These are phyloP conservation scores for Paralvinella palmiformis DNA, from an alignment of 1,140 invertebrate genomes.

Conservation along the genomic window DNA sequence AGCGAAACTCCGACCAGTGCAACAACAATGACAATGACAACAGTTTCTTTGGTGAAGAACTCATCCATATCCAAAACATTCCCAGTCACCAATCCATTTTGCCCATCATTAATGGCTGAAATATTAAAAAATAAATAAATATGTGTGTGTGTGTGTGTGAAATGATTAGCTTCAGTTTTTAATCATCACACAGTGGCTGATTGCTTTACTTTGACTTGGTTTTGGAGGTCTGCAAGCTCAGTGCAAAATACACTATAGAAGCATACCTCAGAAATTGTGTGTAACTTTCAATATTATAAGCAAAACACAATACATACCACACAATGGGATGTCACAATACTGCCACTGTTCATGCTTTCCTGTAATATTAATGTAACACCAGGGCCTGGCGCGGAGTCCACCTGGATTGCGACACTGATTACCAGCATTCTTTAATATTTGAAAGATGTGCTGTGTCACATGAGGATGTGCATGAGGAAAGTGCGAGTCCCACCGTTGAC, in stretches of 20 bases:
- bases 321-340: slow-evolving; percentile 80
- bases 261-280: not conserved
- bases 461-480: slow-evolving; percentile 77
- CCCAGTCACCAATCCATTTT: not conserved
- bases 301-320: slow-evolving; percentile 61
- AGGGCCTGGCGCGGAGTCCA: slow-evolving; percentile 82
- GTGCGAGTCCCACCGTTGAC: slow-evolving; percentile 85
- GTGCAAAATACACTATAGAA: not conserved
- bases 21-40: slow-evolving; percentile 58
- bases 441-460: slow-evolving; percentile 76
- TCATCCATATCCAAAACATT: not conserved
- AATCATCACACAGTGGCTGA: not conserved
- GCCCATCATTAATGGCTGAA: not conserved
- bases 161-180: not conserved
- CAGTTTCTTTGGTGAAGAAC: not conserved
- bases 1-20: slow-evolving; percentile 64
- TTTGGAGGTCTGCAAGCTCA: no score
- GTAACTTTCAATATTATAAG: no score
- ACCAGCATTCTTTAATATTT: slow-evolving; percentile 78
- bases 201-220: no score
- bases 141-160: slow-evolving; percentile 1
- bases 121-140: not conserved
- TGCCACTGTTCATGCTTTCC: slow-evolving; percentile 73
- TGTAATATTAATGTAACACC: slow-evolving; percentile 98
- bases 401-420: slow-evolving; percentile 96